Percentiles rank a stretch among this genome's conserved stretches.
Evolutionary conservation across 1,140 invertebrate genomes (phyloP).

Genomic region (Chrysomallon squamiferum): DNA sequence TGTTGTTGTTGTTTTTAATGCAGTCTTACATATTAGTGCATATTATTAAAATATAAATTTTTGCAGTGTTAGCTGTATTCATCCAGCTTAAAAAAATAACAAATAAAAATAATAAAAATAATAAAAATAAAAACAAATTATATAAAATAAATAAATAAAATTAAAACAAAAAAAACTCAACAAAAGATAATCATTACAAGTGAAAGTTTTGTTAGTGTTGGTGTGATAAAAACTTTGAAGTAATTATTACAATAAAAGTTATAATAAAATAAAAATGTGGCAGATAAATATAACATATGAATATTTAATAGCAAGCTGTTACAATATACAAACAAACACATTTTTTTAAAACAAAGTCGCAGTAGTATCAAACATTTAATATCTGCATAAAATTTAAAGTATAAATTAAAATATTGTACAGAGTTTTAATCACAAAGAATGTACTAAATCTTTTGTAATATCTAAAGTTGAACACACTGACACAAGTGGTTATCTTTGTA

Average conservation of each 20-base stretch:
- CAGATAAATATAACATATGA: neutral
- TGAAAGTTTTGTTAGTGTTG: neutral
- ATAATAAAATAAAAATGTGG: neutral
- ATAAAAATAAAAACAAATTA: neutral
- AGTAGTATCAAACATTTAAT: neutral
- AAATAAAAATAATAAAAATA: neutral
- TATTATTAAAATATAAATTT: no score
- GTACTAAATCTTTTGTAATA: no score
- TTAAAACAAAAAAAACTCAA: neutral
- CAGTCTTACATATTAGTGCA: no score
- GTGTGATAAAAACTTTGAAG: neutral
- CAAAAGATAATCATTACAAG: neutral
- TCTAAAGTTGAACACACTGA: no score
- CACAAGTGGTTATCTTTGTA: no score
- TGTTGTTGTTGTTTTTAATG: no score
- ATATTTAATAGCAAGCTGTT: neutral
- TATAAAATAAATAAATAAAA: neutral
- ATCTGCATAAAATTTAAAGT: neutral
- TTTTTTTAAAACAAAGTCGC: neutral
- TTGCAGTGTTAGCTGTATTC: no score
- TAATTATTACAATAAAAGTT: neutral
- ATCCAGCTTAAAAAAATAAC: neutral
- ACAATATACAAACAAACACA: neutral
- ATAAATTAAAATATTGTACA: neutral
- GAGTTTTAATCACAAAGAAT: neutral